Conservation (phyloP, 2,888 invertebrate species). For the Macrosiphum euphorbiae region DNA sequence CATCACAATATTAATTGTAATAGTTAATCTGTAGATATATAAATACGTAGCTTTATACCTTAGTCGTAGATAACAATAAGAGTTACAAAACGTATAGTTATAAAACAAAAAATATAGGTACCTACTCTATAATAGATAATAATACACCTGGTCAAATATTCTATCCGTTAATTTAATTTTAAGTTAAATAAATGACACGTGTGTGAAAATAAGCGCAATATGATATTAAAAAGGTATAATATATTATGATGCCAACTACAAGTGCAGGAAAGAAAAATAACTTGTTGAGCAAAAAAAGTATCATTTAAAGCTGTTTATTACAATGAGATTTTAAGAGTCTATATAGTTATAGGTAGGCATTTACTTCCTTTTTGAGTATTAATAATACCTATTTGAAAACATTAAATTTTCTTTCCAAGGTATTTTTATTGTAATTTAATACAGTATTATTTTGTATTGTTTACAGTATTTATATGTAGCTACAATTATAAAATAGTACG, state of each 20-base stretch:
- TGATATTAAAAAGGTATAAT: neutral
- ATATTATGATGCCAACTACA: neutral
- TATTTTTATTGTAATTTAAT: neutral
- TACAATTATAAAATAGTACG: neutral
- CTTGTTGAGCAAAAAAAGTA: neutral
- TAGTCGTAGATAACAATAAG: neutral
- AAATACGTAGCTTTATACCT: neutral
- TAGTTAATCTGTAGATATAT: neutral
- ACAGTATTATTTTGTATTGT: neutral
- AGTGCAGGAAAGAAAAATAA: neutral
- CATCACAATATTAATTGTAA: neutral
- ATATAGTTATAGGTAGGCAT: neutral
- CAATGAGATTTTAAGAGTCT: neutral
- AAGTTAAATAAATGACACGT: neutral
- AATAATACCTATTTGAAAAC: neutral
- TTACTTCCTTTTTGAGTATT: neutral
- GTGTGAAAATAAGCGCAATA: neutral
- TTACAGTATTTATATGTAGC: neutral
- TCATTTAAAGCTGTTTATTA: neutral
- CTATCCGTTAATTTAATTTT: neutral
- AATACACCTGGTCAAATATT: neutral
- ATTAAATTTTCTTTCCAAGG: neutral
- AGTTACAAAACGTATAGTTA: neutral
- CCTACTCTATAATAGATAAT: neutral
- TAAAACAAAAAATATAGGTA: neutral